Evolutionary conservation across 2,888 invertebrate species (phyloP), one percentile per base, ranked within the genome.

Genomic region (Drosophila niveifrons): DNA sequence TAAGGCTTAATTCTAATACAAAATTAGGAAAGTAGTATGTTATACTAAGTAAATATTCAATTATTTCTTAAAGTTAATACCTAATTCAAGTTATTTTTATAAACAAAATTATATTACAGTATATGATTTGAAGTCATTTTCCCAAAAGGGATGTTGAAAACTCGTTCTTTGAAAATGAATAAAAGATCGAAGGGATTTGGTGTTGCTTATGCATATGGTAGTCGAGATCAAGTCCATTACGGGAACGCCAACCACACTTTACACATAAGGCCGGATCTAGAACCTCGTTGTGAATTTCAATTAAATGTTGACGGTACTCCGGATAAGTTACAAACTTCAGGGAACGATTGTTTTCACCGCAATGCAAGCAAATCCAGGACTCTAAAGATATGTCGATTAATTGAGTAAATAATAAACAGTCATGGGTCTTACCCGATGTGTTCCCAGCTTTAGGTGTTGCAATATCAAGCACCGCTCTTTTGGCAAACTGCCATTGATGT

Each of bases 171-270:
- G 58, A 15, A 51, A 36, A 59, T 59, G 28, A 39, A 34, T 66
- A 59, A 9, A 59, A 66, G 11, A 23, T 15, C 2, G 55, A 34
- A 6, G 46, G 13, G 2, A 57, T 43, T 34, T 72, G 11, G 44
- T 72, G 72, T 2, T 15, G 29, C 29, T 50, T 18, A 6, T 8
- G 17, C 43, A 48, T 34, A n/a, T 67, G 65, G 2, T 36, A 39
- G 9, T 58, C 43, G 1, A 66, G 39, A 3, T 72, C 53, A 3
- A 39, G 44, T 18, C 50, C 29, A 17, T 13, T 29, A 4, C 8
- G 8, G 2, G 61, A 53, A 34, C 39, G 68, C 52, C 48, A 71
- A 11, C 65, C 71, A 15, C 65, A 71, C 7, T 23, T 29, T 11
- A 18, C 17, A n/a, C 71, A 70, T 2, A 56, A 13, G 1, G 53